Base-by-base conservation (phyloP, 2,797 vertebrate genomes). In the Iguana delicatissima region DNA sequence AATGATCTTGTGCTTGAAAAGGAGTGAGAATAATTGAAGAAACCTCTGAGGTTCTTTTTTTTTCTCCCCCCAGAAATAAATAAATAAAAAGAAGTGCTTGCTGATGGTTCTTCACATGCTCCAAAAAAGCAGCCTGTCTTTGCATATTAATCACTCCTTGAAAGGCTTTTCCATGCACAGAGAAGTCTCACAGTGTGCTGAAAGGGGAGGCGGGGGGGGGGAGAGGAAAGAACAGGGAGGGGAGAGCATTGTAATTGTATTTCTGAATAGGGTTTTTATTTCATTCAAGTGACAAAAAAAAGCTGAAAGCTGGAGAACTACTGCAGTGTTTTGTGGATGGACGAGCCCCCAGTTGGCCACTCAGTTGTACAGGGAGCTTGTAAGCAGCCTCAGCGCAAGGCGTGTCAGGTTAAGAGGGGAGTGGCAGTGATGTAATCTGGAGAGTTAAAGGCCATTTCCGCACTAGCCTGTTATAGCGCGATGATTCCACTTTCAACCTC, bases 131-230 rank as follows among this genome's bases (percentile, higher is more conserved):
- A 90, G 96, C 69, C 98, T 93, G 97, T 96, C 98, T 97, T 95
- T 98, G 98, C 98, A 99, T 99, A 97, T 98, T 99, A 98, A 99
- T 99, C 97, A 98, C 95, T 38, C 94, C 95, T 94, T 99, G 98
- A 98, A 99, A 98, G 95, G 98, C 94, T 95, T 97, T 96, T 90
- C 96, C 97, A 83, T 96, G 96, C 97, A 95, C 96, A 91, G 97
- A 97, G 98, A 97, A 97, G 94, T 97, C 97, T 97, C 97, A 96
- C 97, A 96, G 98, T 97, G 97, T 84, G 97, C 93, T 96, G 95
- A 97, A 88, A 91, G 13, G 32, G 20, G 42, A 46, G 42, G 42
- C 42, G 42, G 35, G 6, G 50, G 5, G 96, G 5, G 50, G 6
- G 3, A 96, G 97, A 95, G 94, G 95, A 20, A 62, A 62, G 80